Percentiles rank a stretch among this genome's conserved stretches.
These are phyloP conservation scores for Hecatera dysodea DNA, from an alignment of 2,888 invertebrate species.

Conservation along the genomic window DNA sequence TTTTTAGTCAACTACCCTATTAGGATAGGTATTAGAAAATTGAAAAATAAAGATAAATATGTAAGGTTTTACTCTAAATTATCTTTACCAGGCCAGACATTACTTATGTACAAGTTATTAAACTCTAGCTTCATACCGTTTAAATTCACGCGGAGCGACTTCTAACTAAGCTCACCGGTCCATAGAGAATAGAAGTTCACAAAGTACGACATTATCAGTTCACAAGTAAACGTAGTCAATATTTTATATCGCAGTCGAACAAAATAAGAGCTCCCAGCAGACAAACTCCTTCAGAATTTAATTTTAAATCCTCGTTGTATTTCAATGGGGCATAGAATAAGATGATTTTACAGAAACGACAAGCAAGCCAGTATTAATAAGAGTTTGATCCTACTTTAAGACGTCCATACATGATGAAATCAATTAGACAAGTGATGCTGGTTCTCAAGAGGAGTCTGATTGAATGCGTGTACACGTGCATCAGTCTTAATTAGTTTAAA, in stretches of 20 bases:
- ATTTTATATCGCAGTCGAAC: slow-evolving; percentile 33
- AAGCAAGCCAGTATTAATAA: neutral
- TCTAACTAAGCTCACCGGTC: neutral
- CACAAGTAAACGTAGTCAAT: slow-evolving; percentile 38
- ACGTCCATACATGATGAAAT: too few relatives aligned
- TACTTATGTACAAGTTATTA: neutral
- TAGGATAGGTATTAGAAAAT: too few relatives aligned
- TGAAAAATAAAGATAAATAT: neutral
- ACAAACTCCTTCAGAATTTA: slow-evolving; percentile 55
- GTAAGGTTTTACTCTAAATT: neutral
- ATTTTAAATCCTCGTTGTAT: slow-evolving; percentile 52
- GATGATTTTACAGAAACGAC: neutral
- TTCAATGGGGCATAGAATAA: slow-evolving; percentile 41
- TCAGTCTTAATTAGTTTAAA: too few relatives aligned
- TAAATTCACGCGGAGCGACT: slow-evolving; percentile 4
- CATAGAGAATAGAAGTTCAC: slow-evolving; percentile 39
- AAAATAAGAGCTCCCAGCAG: slow-evolving; percentile 46
- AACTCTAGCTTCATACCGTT: neutral
- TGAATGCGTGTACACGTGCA: too few relatives aligned
- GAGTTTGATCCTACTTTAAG: too few relatives aligned
- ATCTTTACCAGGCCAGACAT: neutral
- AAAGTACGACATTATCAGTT: slow-evolving; percentile 35
- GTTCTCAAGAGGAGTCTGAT: too few relatives aligned
- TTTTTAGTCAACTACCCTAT: too few relatives aligned
- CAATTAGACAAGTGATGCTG: too few relatives aligned